These are phyloP conservation scores for Nomada ferruginata DNA, from an alignment of 2,888 invertebrate genomes.

Conservation along the genomic window DNA sequence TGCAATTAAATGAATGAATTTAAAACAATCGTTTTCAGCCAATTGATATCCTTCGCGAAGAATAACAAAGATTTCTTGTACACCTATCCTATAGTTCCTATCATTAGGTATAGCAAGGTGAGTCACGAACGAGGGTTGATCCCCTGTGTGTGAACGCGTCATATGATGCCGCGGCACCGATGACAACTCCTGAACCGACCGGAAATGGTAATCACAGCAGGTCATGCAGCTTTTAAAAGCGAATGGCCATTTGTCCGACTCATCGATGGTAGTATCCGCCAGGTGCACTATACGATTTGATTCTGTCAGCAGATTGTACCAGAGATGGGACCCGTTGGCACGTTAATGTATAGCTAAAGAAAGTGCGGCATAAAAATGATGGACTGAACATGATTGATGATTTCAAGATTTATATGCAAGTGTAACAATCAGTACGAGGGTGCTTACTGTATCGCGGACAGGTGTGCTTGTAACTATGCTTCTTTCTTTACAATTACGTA, in stretches of 20 bases:
- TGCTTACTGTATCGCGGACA: too few species aligned
- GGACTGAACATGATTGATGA: neutral
- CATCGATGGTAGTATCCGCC: neutral
- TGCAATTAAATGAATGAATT: too few species aligned
- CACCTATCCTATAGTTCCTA: neutral
- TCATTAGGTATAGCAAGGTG: neutral
- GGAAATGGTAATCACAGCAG: constrained; percentile 8
- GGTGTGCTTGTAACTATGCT: too few species aligned
- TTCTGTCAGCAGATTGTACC: neutral
- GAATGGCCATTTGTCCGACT: constrained; percentile 4
- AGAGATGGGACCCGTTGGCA: neutral
- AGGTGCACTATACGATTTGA: neutral
- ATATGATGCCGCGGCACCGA: constrained; percentile 10
- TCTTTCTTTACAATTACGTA: too few species aligned
- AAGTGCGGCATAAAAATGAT: neutral
- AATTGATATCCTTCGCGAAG: too few species aligned
- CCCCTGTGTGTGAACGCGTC: constrained; percentile 32
- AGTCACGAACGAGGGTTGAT: neutral
- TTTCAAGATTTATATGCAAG: neutral
- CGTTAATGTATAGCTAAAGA: constrained; percentile 2
- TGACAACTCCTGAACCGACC: neutral
- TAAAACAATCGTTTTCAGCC: too few species aligned
- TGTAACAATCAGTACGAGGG: too few species aligned
- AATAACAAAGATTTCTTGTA: too few species aligned
- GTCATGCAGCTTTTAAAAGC: constrained; percentile 36